A percentile compares a stretch with the other conserved stretches of the same genome.
These are phyloP conservation scores for Cheilosia vernalis DNA, from an alignment of 2,888 invertebrate genomes.

Conservation along the genomic window DNA sequence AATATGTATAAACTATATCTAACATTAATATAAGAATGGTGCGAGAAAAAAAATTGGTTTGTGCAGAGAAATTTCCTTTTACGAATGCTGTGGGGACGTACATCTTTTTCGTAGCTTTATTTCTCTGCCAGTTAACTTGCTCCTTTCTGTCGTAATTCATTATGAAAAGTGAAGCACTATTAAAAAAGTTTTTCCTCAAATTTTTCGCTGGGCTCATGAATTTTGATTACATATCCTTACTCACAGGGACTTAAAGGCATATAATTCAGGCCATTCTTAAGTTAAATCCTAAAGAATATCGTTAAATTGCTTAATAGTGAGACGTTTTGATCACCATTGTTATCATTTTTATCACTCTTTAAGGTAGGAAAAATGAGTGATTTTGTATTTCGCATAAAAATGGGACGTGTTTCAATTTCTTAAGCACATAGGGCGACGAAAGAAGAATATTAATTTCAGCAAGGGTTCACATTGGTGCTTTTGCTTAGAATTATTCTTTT, in stretches of 20 bases:
- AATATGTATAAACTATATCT: conserved; percentile 36
- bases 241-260: conserved; percentile 49
- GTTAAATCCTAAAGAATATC: conserved; percentile 42
- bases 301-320: conserved; percentile 40
- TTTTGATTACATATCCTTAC: conserved; percentile 70
- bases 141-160: conserved; percentile 69
- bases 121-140: conserved; percentile 67
- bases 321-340: conserved; percentile 24
- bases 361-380: conserved; percentile 21
- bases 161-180: conserved; percentile 72
- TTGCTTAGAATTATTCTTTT: no score
- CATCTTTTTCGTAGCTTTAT: conserved; percentile 63
- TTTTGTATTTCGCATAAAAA: conserved; percentile 35
- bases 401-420: conserved; percentile 47
- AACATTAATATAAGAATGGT: conserved; percentile 62
- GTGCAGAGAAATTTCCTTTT: conserved; percentile 54
- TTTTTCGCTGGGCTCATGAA: conserved; percentile 65
- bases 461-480: conserved; percentile 16
- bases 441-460: conserved; percentile 46
- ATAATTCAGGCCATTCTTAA: conserved; percentile 39
- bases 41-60: conserved; percentile 65
- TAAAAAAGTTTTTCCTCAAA: conserved; percentile 69
- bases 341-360: conserved; percentile 37
- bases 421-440: conserved; percentile 34
- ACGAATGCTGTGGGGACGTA: conserved; percentile 66